phyloP scores from a whole-genome alignment of 1,140 invertebrate genomes.

The Sitobion miscanthi region DNA sequence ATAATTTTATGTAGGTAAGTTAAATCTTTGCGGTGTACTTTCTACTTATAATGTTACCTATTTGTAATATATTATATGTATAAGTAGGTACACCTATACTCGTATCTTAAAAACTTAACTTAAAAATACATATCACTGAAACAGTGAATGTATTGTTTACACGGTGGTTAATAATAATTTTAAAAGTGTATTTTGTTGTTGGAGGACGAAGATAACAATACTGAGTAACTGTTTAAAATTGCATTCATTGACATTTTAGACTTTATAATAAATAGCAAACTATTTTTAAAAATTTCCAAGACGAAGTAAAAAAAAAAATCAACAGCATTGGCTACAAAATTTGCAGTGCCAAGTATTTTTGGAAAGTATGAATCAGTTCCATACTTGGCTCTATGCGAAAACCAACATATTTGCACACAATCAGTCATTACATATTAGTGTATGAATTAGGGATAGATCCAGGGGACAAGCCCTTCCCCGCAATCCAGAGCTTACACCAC shows the following conservation, averaged over 20 bases:
- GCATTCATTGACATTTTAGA: constrained; percentile 24
- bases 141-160: constrained; percentile 18
- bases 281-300: constrained; percentile 31
- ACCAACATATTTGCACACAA: background rate
- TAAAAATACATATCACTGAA: constrained; percentile 10
- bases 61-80: background rate
- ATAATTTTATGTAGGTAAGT: background rate
- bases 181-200: background rate
- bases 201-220: constrained; percentile 34
- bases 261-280: constrained; percentile 3
- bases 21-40: background rate
- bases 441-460: no score
- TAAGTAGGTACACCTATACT: background rate
- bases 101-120: background rate
- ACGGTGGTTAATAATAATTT: constrained; percentile 24
- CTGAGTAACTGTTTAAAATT: constrained; percentile 5
- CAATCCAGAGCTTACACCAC: no score
- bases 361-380: constrained; percentile 32
- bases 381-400: constrained; percentile 29
- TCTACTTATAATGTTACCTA: background rate
- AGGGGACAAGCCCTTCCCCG: background rate
- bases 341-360: constrained; percentile 25
- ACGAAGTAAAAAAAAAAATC: constrained; percentile 7
- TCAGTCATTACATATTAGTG: background rate
- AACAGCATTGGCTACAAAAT: constrained; percentile 9